Evolutionary conservation across 1,140 invertebrate species (phyloP).

Genomic region (Aplysia californica): DNA sequence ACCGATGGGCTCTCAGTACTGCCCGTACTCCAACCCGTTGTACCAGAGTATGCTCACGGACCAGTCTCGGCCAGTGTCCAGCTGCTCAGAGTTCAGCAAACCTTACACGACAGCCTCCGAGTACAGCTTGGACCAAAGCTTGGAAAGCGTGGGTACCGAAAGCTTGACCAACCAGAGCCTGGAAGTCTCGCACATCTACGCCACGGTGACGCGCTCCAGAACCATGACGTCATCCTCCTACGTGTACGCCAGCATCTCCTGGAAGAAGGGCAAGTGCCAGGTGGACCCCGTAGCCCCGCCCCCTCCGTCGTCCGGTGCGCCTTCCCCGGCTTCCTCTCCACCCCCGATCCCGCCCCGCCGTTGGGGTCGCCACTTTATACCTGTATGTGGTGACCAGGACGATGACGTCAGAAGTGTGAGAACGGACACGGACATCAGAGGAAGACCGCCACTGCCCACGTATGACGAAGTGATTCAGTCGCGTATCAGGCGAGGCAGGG

Average conservation of each 20-base stretch:
- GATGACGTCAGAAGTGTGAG: too few species aligned
- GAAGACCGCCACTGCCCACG: slow-evolving; percentile 9
- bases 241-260: slow-evolving; percentile 21
- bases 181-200: slow-evolving; percentile 24
- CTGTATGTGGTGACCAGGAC: too few species aligned
- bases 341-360: neutral
- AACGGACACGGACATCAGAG: too few species aligned
- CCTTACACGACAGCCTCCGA: neutral
- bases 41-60: neutral
- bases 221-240: neutral
- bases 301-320: neutral
- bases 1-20: slow-evolving; percentile 21
- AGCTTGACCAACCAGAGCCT: neutral
- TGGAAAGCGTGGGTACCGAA: neutral
- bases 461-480: slow-evolving; percentile 22
- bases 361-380: neutral
- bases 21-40: slow-evolving; percentile 1
- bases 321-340: neutral
- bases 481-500: neutral
- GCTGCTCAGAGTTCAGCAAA: neutral
- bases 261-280: neutral
- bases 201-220: slow-evolving; percentile 14
- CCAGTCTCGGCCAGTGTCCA: neutral
- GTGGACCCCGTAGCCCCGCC: neutral
- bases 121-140: neutral